phyloP scores from a whole-genome alignment of 2,113 vertebrate species.

The Tenebrosternarchus preto region DNA sequence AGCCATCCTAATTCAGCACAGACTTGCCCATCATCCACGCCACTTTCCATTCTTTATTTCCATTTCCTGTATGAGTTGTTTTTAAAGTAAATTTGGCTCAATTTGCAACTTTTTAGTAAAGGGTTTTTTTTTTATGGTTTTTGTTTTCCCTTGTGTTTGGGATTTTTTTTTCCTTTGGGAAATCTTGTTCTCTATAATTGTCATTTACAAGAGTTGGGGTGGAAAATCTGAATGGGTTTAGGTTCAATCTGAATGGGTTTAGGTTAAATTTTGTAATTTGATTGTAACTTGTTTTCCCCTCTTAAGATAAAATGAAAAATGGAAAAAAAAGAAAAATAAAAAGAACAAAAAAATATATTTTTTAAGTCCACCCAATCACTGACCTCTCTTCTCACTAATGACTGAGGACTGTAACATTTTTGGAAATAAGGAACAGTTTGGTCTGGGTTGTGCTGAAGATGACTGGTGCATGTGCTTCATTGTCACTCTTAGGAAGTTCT shows the following conservation, averaged over 20 bases:
- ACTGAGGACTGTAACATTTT: neutral
- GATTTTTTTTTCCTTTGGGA: neutral
- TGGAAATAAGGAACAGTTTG: neutral
- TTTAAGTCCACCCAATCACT: neutral
- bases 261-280: slow-evolving; percentile 8
- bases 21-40: neutral
- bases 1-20: neutral
- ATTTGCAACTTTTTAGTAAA: neutral
- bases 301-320: neutral
- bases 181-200: neutral
- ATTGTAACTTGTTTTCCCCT: neutral
- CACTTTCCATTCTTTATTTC: neutral
- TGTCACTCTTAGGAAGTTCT: too few relatives aligned
- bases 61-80: neutral
- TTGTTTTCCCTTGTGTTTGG: too few relatives aligned
- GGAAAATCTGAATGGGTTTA: slow-evolving; percentile 2
- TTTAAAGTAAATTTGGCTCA: neutral
- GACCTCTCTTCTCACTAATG: neutral
- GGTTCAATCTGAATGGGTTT: neutral
- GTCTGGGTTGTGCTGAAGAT: neutral
- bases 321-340: neutral
- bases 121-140: too few relatives aligned
- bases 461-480: too few relatives aligned
- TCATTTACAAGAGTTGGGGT: neutral
- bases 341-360: neutral